Evolutionary conservation across 2,113 vertebrate genomes (phyloP), one percentile per base, ranked within the genome.

Genomic region (Erinaceus europaeus): DNA sequence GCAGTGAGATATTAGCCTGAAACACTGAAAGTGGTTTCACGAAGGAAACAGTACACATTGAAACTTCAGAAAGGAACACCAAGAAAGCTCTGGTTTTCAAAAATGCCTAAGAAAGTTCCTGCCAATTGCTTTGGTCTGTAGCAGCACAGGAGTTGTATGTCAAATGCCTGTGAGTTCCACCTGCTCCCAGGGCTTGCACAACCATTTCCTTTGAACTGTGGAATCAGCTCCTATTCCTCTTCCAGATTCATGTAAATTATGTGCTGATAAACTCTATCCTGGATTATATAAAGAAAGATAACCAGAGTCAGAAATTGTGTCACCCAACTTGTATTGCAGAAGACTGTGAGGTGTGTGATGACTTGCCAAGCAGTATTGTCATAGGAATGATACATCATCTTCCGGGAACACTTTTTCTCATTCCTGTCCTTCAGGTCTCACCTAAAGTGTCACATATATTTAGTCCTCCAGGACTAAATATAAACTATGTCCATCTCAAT

Each of bases 281-380:
- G 34, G 17, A 6, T 9, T 17, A 46, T 9, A 10, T 1, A 13
- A 32, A 36, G 1, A 29, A 46, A 17, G 27, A n/a, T 2, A 6
- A 48, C 11, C n/a, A n/a, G n/a, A n/a, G 59, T 48, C 36, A 36
- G 62, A 38, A 0, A 0, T 0, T 5, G 1, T 1, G 18, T 20
- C n/a, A 15, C 8, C 52, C 21, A 44, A 14, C 2, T 9, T 32
- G 29, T n/a, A 23, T 7, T 17, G 38, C 4, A 27, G 44, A 40
- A n/a, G 6, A 8, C 27, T 2, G 1, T 20, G 15, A 17, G 20
- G 1, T 7, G n/a, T 18, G 44, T 10, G 8, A 21, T 50, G 6
- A 29, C 20, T 42, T 32, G 11, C 18, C 17, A 32, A n/a, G n/a
- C n/a, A 14, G 2, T 12, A 0, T 14, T 0, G 1, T 12, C 38